Conservation (phyloP, 1,140 invertebrate genomes). For the Medauroidea extradentata region DNA sequence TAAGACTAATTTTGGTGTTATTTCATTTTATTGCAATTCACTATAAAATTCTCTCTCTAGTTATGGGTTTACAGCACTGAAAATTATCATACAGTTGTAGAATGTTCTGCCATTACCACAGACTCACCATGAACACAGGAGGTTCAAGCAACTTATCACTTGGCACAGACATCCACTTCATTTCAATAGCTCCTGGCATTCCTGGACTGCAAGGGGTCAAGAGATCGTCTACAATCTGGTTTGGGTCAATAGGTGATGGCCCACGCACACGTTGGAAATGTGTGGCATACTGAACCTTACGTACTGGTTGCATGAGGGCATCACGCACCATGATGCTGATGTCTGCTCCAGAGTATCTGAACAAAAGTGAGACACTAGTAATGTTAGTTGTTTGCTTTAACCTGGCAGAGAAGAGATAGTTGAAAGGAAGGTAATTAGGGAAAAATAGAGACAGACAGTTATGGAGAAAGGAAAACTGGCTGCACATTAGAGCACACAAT, state of each 20-base stretch:
- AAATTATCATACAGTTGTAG: too few species aligned
- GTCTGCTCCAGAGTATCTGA: conserved; percentile 94
- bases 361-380: neutral
- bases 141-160: conserved; percentile 97
- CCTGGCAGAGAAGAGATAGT: too few species aligned
- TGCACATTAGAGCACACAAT: too few species aligned
- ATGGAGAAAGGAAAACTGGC: too few species aligned
- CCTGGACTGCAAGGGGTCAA: conserved; percentile 96
- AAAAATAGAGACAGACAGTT: too few species aligned
- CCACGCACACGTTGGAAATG: conserved; percentile 88
- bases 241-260: conserved; percentile 78
- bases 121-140: conserved; percentile 82
- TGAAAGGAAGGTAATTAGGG: too few species aligned
- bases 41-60: too few species aligned
- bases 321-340: conserved; percentile 97
- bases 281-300: conserved; percentile 97
- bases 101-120: too few species aligned
- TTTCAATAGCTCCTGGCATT: conserved; percentile 87
- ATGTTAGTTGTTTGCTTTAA: neutral
- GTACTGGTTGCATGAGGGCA: conserved; percentile 97
- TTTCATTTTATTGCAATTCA: too few species aligned
- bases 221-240: conserved; percentile 81
- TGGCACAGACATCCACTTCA: conserved; percentile 95
- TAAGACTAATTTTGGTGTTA: too few species aligned
- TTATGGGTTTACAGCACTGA: too few species aligned